Percentiles rank a stretch among this genome's conserved stretches.
Conservation (phyloP, 2,888 invertebrate genomes). For the Drymonia ruficornis region DNA sequence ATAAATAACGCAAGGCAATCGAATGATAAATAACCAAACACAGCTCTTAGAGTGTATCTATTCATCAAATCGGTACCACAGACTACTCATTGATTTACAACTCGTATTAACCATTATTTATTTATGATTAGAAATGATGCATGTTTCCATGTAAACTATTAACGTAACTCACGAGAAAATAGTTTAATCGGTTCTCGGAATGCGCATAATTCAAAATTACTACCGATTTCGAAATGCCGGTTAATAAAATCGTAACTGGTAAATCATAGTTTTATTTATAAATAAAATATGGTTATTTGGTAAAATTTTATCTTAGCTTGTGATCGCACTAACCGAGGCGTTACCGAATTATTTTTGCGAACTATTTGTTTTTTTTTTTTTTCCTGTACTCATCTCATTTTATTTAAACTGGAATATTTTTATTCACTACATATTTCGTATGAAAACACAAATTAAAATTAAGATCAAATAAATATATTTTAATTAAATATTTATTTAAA, state of each 20-base stretch:
- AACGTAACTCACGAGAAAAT: conserved; percentile 18
- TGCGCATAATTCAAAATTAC: neutral
- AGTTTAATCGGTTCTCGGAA: conserved; percentile 13
- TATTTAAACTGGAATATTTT: too few species aligned
- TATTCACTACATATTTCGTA: too few species aligned
- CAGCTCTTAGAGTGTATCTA: conserved; percentile 26
- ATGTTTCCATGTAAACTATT: conserved; percentile 18
- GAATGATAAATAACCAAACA: conserved; percentile 31
- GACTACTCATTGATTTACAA: conserved; percentile 38
- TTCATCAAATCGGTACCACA: conserved; percentile 41
- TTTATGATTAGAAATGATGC: conserved; percentile 38
- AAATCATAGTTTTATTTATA: too few species aligned
- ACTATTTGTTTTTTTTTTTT: too few species aligned
- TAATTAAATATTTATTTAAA: too few species aligned
- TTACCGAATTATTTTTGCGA: too few species aligned
- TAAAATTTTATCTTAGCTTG: too few species aligned
- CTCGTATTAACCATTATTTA: conserved; percentile 43
- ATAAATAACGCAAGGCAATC: conserved; percentile 15
- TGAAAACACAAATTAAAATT: too few species aligned
- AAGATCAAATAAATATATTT: too few species aligned
- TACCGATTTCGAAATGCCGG: neutral
- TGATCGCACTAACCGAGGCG: too few species aligned
- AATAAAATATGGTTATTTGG: too few species aligned
- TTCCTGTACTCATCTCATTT: too few species aligned
- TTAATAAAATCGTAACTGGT: neutral